These are phyloP conservation scores for Podarcis cretensis DNA, from an alignment of 2,113 vertebrate genomes.

Conservation along the genomic window DNA sequence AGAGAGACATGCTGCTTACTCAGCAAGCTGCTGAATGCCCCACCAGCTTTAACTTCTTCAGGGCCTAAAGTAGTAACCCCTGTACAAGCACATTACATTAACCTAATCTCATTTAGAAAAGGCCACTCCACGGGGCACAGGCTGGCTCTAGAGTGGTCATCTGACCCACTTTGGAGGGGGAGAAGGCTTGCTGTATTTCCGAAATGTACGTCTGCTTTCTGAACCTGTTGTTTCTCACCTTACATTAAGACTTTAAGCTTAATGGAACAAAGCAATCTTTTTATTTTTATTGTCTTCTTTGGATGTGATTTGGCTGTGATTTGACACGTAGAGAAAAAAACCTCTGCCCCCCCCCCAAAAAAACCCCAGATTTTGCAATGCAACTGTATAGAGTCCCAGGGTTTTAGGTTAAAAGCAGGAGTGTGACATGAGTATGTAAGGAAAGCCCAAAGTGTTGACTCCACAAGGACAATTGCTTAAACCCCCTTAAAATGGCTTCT, in stretches of 20 bases:
- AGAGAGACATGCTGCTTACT: background rate
- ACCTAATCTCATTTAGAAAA: background rate
- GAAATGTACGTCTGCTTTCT: background rate
- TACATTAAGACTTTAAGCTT: background rate
- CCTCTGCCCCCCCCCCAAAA: too few species aligned
- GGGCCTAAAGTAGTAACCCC: background rate
- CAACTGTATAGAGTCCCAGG: background rate
- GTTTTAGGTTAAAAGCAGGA: background rate
- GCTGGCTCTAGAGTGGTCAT: background rate
- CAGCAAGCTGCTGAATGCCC: background rate
- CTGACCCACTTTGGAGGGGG: background rate
- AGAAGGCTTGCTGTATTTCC: background rate
- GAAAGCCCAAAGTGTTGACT: background rate
- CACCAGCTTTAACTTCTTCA: background rate
- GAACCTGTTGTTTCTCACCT: background rate
- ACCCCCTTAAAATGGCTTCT: background rate
- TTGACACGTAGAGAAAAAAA: background rate
- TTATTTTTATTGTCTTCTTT: too few species aligned
- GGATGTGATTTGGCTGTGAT: background rate
- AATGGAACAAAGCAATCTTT: background rate
- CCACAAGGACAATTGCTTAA: background rate
- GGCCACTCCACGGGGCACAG: background rate
- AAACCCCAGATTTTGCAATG: background rate
- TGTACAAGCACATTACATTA: background rate
- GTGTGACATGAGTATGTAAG: background rate